A percentile compares a stretch with the other conserved stretches of the same genome.
Conservation (phyloP, 2,888 invertebrate genomes). For the Sicus ferrugineus region DNA sequence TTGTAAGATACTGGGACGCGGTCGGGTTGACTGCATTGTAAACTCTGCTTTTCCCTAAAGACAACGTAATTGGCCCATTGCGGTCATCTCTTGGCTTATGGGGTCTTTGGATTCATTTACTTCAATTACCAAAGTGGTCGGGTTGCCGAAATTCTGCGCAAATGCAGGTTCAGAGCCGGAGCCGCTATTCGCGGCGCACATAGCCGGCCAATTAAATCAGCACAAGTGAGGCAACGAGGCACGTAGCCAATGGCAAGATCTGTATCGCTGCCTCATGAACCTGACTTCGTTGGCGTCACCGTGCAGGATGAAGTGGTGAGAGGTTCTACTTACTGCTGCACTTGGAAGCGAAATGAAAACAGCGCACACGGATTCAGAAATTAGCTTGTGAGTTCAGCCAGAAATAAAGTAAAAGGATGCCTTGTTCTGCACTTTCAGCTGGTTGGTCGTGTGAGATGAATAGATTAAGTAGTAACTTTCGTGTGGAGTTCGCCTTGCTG, state of each 20-base stretch:
- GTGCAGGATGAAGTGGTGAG: neutral
- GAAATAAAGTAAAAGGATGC: neutral
- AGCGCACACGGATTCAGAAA: neutral
- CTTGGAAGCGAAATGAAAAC: neutral
- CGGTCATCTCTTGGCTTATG: neutral
- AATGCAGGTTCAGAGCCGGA: neutral
- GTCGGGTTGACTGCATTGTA: no score
- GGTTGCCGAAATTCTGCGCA: no score
- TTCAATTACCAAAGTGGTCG: neutral
- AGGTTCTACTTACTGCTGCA: neutral
- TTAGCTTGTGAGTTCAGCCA: neutral
- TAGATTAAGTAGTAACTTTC: neutral
- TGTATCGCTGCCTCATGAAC: neutral
- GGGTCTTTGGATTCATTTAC: neutral
- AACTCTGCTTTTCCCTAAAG: no score
- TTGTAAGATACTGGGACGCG: no score
- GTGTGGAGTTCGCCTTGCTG: neutral
- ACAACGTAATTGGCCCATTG: no score
- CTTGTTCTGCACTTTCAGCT: neutral
- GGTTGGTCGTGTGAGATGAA: neutral
- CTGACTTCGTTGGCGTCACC: neutral
- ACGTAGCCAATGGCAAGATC: neutral
- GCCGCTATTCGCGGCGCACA: neutral
- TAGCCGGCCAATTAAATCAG: neutral
- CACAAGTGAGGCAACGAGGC: neutral